phyloP scores from a whole-genome alignment of 2,797 vertebrate species.

The Octomys mimax region DNA sequence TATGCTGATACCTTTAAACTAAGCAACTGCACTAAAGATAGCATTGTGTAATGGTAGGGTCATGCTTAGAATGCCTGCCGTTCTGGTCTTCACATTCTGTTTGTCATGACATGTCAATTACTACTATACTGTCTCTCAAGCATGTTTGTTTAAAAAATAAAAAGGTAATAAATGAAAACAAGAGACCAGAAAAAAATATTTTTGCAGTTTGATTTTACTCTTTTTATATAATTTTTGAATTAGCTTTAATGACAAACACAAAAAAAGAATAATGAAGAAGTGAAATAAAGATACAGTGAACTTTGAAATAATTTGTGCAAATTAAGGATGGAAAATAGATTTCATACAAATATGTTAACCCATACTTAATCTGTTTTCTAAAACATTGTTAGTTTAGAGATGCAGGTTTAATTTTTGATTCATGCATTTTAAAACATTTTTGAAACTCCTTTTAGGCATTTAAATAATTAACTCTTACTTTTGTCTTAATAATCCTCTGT shows the following conservation, averaged over 20 bases:
- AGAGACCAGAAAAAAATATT: not conserved
- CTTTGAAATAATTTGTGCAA: not conserved
- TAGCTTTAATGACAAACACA: not conserved
- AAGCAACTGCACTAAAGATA: too few relatives aligned
- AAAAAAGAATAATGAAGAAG: slow-evolving; percentile 5
- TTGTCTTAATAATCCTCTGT: slow-evolving; percentile 73
- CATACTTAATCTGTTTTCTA: not conserved
- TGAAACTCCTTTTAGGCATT: not conserved
- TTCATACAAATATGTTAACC: not conserved
- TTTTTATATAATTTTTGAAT: slow-evolving; percentile 38
- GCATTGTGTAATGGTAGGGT: too few relatives aligned
- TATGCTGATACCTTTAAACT: too few relatives aligned
- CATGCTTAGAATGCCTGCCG: too few relatives aligned
- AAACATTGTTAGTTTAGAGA: not conserved
- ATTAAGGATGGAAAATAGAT: not conserved
- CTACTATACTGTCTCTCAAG: too few relatives aligned
- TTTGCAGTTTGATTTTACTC: not conserved
- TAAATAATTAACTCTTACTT: slow-evolving; percentile 72
- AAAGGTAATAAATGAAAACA: too few relatives aligned
- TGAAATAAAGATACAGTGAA: not conserved
- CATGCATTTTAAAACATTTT: not conserved
- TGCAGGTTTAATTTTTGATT: not conserved
- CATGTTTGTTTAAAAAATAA: too few relatives aligned
- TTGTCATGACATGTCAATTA: too few relatives aligned
- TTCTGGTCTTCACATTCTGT: too few relatives aligned